Conservation (phyloP, 2,113 vertebrate genomes). For the Hydrolagus affinis region DNA sequence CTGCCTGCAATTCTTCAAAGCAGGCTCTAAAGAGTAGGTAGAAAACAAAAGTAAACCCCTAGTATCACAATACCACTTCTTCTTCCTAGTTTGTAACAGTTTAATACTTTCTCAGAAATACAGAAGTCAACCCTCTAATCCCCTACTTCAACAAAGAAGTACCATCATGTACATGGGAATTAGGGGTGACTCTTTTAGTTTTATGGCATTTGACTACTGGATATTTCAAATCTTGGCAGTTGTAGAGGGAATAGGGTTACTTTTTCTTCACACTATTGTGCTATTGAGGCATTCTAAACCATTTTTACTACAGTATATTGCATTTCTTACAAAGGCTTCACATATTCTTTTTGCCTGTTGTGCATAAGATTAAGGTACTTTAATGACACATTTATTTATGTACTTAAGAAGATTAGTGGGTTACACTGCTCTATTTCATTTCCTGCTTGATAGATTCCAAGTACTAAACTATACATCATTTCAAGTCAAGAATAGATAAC, state of each 20-base stretch:
- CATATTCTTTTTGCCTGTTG: neutral
- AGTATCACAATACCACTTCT: no score
- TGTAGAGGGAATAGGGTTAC: no score
- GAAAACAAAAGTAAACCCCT: slow-evolving; percentile 31
- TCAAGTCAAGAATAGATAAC: neutral
- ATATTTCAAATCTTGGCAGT: neutral
- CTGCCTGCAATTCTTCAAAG: slow-evolving; percentile 83
- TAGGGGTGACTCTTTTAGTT: neutral
- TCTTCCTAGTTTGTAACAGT: neutral
- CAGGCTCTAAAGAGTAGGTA: slow-evolving; percentile 67
- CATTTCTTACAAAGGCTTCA: neutral
- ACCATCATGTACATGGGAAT: neutral
- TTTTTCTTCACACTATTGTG: no score
- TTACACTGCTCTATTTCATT: neutral
- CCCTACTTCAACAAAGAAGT: neutral
- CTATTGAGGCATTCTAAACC: no score
- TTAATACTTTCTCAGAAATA: neutral
- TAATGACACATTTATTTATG: neutral
- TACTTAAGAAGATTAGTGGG: neutral
- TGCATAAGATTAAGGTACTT: neutral
- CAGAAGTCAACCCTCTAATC: no score
- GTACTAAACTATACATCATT: neutral
- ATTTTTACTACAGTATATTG: neutral
- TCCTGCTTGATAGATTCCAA: neutral
- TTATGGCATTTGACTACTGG: neutral